Base-by-base conservation (phyloP, 2,888 invertebrate genomes). In the Morpho helenor region DNA sequence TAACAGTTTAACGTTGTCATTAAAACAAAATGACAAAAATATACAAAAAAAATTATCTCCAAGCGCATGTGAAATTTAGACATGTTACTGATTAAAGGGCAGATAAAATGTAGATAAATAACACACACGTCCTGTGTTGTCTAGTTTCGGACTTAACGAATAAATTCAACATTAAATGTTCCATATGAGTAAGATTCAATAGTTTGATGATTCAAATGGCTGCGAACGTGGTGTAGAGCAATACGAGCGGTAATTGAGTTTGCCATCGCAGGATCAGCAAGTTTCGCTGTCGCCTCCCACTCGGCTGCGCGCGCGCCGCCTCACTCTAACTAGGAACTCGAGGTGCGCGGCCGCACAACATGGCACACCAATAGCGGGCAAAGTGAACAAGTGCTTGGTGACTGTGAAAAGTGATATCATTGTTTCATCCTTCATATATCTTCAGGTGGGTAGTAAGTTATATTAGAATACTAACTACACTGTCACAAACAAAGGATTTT, bases 281-380 rank as follows among this genome's bases (percentile, higher is more conserved):
- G 70, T 71, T 71, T 52, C 52, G 52, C 42, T 49, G 50, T 59
- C 66, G 71, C 71, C 69, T 66, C 70, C 70, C 69, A 64, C 66
- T 62, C 59, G 64, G 73, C 78, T 77, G 79, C 79, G 77, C 80
- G 71, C 69, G 81, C 82, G 82, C 80, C 75, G 80, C 82, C 81
- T 84, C 87, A 85, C 80, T 86, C 75, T 66, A 71, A 70, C 67
- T 68, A 64, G 77, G 77, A 75, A 73, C 73, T 73, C 78, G 77
- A 77, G 66, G 73, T 77, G 77, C 77, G 79, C 78, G 80, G 79
- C 74, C 79, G 81, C 74, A 64, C 62, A 53, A 57, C 66, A 53
- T 63, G 68, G 65, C 66, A 63, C 58, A 62, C 64, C 67, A 66
- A 69, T 64, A 69, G 77, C 72, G 69, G 67, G 68, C 72, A 66